A percentile compares a stretch with the other conserved stretches of the same genome.
Evolutionary conservation across 2,797 vertebrate genomes (phyloP).

Genomic region (Schizothorax lantsangensis): DNA sequence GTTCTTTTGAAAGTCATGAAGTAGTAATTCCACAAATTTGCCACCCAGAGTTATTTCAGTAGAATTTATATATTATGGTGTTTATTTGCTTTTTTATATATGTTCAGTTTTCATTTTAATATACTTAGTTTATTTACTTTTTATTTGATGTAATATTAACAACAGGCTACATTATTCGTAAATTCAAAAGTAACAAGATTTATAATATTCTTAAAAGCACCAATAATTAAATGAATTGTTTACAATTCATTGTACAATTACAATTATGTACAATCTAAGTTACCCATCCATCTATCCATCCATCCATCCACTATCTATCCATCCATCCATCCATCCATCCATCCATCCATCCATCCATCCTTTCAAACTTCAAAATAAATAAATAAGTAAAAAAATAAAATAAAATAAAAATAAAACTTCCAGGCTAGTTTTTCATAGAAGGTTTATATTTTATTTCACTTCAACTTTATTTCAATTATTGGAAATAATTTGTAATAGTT

Average conservation of each 20-base stretch:
- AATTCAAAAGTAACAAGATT: too few relatives aligned
- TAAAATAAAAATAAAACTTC: too few relatives aligned
- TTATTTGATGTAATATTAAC: background rate
- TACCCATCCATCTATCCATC: too few relatives aligned
- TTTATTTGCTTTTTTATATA: background rate
- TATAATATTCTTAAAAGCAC: background rate
- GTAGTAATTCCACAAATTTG: background rate
- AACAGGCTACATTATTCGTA: too few relatives aligned
- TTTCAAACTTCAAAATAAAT: too few relatives aligned
- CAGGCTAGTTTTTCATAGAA: too few relatives aligned
- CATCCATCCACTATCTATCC: too few relatives aligned
- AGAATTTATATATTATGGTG: background rate
- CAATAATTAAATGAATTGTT: background rate
- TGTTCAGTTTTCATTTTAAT: background rate
- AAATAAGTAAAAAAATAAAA: too few relatives aligned
- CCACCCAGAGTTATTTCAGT: background rate
- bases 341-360: too few relatives aligned
- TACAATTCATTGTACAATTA: background rate
- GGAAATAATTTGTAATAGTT: background rate
- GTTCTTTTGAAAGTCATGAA: constrained; percentile 19
- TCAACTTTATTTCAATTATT: background rate
- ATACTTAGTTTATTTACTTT: too few relatives aligned
- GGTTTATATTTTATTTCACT: background rate
- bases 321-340: accelerated
- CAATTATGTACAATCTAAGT: too few relatives aligned